Percentiles rank a stretch among this genome's conserved stretches.
phyloP scores from a whole-genome alignment of 2,888 invertebrate genomes.

The Pristionchus exspectatus region DNA sequence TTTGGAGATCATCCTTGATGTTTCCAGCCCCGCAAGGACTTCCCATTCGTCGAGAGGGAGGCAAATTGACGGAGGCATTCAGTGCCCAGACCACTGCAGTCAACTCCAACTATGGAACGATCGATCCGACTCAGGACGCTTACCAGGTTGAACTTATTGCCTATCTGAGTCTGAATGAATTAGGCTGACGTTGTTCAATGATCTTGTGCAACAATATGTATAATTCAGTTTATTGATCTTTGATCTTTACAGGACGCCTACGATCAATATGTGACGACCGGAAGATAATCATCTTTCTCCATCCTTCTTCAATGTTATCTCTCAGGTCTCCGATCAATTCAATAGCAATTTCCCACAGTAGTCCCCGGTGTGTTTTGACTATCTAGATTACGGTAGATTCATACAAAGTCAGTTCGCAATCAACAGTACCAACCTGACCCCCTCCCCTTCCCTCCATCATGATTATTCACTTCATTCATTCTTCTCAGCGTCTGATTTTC shows the following conservation, averaged over 20 bases:
- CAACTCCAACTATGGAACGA: conserved; percentile 77
- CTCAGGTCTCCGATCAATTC: neutral
- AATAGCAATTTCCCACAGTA: neutral
- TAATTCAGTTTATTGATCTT: neutral
- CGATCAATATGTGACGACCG: conserved; percentile 74
- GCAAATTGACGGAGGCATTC: conserved; percentile 76
- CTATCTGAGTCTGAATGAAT: no score
- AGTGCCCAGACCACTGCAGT: conserved; percentile 71
- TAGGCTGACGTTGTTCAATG: no score
- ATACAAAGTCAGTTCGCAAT: neutral
- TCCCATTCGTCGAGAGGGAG: conserved; percentile 71
- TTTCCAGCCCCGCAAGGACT: conserved; percentile 77
- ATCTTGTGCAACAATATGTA: no score
- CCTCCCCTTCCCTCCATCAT: neutral
- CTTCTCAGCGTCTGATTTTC: conserved; percentile 7
- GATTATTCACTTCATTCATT: conserved; percentile 26
- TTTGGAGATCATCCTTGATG: neutral
- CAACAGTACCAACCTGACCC: neutral
- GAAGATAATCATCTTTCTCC: conserved; percentile 22
- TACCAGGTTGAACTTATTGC: conserved; percentile 22
- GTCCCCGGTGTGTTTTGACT: neutral
- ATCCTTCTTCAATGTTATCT: neutral
- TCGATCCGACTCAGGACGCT: conserved; percentile 73
- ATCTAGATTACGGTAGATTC: conserved; percentile 43
- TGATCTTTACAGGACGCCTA: conserved; percentile 67